These are phyloP conservation scores for Aythya baeri DNA, from an alignment of 2,113 vertebrate species.

Conservation along the genomic window DNA sequence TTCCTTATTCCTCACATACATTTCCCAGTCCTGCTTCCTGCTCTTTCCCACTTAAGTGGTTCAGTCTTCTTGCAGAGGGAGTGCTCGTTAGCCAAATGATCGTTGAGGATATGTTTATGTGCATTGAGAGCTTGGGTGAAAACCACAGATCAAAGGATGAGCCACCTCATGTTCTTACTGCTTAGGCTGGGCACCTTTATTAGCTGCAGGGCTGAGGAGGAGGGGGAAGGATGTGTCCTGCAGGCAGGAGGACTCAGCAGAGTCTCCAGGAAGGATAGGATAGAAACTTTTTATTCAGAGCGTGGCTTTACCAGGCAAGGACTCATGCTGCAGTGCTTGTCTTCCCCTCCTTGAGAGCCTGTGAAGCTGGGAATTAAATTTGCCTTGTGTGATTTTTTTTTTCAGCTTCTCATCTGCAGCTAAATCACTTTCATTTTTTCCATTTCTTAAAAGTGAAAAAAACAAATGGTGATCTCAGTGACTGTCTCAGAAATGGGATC, in stretches of 20 bases:
- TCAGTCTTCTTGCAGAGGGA: not conserved
- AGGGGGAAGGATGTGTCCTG: not conserved
- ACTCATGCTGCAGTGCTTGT: not conserved
- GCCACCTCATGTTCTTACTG: not conserved
- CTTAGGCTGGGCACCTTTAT: not conserved
- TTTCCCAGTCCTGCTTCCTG: not conserved
- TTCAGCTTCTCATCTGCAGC: not conserved
- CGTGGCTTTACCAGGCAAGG: not conserved
- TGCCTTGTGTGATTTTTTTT: not conserved
- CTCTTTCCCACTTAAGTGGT: not conserved
- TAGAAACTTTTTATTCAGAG: not conserved
- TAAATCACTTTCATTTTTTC: not conserved
- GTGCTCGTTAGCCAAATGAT: not conserved
- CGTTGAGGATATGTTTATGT: not conserved
- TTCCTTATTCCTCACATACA: not conserved
- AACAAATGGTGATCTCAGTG: not conserved
- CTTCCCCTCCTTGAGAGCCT: not conserved
- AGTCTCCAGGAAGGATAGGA: not conserved
- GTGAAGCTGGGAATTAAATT: slow-evolving; percentile 41
- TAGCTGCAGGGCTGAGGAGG: not conserved
- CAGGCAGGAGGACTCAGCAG: not conserved
- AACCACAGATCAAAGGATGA: not conserved
- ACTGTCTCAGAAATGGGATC: not conserved
- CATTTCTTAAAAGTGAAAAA: not conserved
- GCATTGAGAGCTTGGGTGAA: not conserved